phyloP scores from a whole-genome alignment of 2,797 vertebrate species.

The Xyrichtys novacula region DNA sequence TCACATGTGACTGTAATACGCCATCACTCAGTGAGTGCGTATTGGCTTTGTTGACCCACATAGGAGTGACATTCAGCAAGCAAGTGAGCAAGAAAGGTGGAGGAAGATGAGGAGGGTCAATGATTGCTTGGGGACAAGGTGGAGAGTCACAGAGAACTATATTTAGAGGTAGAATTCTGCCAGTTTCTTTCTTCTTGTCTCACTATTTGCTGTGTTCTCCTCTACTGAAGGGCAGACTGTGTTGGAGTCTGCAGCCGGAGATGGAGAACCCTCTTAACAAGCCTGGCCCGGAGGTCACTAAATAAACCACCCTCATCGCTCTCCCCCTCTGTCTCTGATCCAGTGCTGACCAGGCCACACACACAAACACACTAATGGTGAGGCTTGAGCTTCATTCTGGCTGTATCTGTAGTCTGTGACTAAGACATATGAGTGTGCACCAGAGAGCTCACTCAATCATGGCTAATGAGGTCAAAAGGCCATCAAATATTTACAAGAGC shows the following conservation, averaged over 20 bases:
- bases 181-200: slow-evolving; percentile 28
- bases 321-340: slow-evolving; percentile 53
- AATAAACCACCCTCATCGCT: slow-evolving; percentile 68
- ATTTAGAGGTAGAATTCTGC: slow-evolving; percentile 57
- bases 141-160: slow-evolving; percentile 57
- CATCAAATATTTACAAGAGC: slow-evolving; percentile 83
- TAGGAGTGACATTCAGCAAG: slow-evolving; percentile 74
- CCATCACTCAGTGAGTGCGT: slow-evolving; percentile 43
- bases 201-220: slow-evolving; percentile 54
- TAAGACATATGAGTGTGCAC: slow-evolving; percentile 74
- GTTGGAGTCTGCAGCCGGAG: slow-evolving; percentile 52
- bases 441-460: slow-evolving; percentile 77
- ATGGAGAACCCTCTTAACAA: slow-evolving; percentile 72
- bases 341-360: slow-evolving; percentile 66
- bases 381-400: slow-evolving; percentile 34
- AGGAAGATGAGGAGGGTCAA: slow-evolving; percentile 54
- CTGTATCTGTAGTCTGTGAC: slow-evolving; percentile 68
- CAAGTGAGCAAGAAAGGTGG: slow-evolving; percentile 60
- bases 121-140: slow-evolving; percentile 70
- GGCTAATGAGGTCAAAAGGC: slow-evolving; percentile 83
- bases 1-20: slow-evolving; percentile 57
- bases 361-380: slow-evolving; percentile 54
- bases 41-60: slow-evolving; percentile 78
- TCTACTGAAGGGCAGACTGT: slow-evolving; percentile 66
- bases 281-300: slow-evolving; percentile 68